These are phyloP conservation scores for Pygoscelis antarcticus DNA, from an alignment of 2,113 vertebrate species.

Conservation along the genomic window DNA sequence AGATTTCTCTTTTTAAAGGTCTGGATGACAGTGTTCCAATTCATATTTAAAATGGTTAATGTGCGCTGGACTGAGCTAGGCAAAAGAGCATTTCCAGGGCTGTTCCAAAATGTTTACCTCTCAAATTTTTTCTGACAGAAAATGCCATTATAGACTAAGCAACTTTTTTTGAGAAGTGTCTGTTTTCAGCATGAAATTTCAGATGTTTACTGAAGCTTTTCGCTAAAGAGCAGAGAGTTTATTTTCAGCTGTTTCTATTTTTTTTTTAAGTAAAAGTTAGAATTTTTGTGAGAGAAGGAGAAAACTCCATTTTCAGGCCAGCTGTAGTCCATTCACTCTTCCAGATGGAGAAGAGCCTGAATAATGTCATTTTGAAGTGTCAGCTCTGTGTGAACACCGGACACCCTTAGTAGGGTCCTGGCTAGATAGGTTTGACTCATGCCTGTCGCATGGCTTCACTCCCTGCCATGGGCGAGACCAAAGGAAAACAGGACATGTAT, in stretches of 20 bases:
- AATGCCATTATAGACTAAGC: neutral
- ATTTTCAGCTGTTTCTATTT: neutral
- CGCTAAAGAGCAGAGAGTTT: neutral
- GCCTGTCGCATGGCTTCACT: neutral
- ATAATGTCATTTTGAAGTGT: neutral
- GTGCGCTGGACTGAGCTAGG: neutral
- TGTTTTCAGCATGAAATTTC: conserved; percentile 17
- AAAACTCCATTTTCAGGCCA: neutral
- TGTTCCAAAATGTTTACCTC: neutral
- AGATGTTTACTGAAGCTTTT: neutral
- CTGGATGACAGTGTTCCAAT: neutral
- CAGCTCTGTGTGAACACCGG: neutral
- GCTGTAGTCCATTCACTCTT: neutral
- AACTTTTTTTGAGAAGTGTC: neutral
- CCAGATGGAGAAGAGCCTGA: neutral
- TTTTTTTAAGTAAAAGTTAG: neutral
- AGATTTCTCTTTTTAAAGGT: neutral
- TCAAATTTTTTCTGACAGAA: neutral
- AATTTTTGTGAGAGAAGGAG: neutral
- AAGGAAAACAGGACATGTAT: neutral
- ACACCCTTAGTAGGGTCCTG: neutral
- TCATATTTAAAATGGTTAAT: neutral
- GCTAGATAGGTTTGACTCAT: neutral
- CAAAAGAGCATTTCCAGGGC: neutral
- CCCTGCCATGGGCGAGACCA: neutral